Percentiles rank a stretch among this genome's conserved stretches.
Evolutionary conservation across 37 sponge, comb jelly and placozoan genomes (phyloP).

Genomic region (Beroe ovata): DNA sequence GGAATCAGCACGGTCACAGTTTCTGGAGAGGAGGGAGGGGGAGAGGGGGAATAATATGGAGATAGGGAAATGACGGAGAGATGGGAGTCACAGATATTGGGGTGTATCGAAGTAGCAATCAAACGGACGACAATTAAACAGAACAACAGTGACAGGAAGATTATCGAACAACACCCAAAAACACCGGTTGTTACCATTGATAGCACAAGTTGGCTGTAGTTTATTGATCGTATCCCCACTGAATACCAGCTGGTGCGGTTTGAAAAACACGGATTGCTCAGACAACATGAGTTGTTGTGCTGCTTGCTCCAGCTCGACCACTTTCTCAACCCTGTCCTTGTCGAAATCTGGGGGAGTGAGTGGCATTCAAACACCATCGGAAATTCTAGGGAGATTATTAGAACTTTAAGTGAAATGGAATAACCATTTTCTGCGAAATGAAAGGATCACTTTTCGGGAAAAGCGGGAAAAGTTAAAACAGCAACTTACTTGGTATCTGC

Average conservation of each 20-base stretch:
- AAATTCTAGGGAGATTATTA: too few species aligned
- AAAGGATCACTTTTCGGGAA: too few species aligned
- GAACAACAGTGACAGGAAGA: too few species aligned
- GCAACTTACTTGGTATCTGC: slow-evolving; percentile 1
- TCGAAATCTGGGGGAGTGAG: slow-evolving; percentile 27
- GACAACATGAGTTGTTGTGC: background rate
- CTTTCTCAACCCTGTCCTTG: background rate
- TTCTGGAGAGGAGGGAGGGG: background rate
- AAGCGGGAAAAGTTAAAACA: too few species aligned
- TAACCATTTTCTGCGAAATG: too few species aligned
- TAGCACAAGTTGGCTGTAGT: slow-evolving; percentile 13
- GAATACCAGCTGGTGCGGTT: slow-evolving; percentile 30
- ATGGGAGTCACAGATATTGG: too few species aligned
- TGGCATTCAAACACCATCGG: too few species aligned
- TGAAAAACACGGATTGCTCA: slow-evolving; percentile 4
- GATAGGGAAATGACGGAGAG: too few species aligned
- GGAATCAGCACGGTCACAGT: slow-evolving; percentile 56
- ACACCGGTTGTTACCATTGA: slow-evolving; percentile 58
- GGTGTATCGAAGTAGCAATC: too few species aligned
- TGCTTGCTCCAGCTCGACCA: slow-evolving; percentile 14
- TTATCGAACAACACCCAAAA: too few species aligned
- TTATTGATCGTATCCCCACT: slow-evolving; percentile 44
- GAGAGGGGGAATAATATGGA: background rate
- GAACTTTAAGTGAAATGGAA: too few species aligned
- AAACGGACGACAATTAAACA: too few species aligned